Percentiles rank a stretch among this genome's conserved stretches.
Conservation (phyloP, 2,888 invertebrate genomes). For the Meteorus cinctellus region DNA sequence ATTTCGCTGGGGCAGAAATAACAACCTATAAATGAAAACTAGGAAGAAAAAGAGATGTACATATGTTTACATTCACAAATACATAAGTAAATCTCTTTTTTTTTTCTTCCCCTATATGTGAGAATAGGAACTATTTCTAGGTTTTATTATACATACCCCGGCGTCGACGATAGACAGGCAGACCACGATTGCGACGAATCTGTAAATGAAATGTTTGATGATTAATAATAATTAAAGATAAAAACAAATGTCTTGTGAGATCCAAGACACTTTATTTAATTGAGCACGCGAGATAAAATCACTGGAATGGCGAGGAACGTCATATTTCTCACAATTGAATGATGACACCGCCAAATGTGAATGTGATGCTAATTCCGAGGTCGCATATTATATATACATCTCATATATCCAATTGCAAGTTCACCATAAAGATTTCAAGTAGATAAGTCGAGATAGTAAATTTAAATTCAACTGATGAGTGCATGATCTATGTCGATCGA, state of each 20-base stretch:
- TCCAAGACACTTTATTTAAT: conserved; percentile 7
- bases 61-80: background rate
- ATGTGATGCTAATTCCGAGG: background rate
- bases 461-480: background rate
- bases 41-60: background rate
- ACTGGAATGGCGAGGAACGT: background rate
- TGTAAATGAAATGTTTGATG: conserved; percentile 61
- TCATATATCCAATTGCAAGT: conserved; percentile 24
- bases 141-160: conserved; percentile 73
- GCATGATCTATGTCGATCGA: background rate
- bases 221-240: background rate
- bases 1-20: conserved; percentile 8
- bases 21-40: background rate
- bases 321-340: conserved; percentile 26
- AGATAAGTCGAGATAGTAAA: background rate
- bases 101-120: background rate
- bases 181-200: conserved; percentile 75
- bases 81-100: background rate
- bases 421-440: background rate
- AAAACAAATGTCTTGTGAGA: background rate
- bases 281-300: background rate
- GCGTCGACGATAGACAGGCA: conserved; percentile 73
- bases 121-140: background rate
- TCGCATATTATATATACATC: conserved; percentile 15
- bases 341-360: background rate